Conservation (phyloP, 1,140 invertebrate species). For the Brachystomella parvula region DNA sequence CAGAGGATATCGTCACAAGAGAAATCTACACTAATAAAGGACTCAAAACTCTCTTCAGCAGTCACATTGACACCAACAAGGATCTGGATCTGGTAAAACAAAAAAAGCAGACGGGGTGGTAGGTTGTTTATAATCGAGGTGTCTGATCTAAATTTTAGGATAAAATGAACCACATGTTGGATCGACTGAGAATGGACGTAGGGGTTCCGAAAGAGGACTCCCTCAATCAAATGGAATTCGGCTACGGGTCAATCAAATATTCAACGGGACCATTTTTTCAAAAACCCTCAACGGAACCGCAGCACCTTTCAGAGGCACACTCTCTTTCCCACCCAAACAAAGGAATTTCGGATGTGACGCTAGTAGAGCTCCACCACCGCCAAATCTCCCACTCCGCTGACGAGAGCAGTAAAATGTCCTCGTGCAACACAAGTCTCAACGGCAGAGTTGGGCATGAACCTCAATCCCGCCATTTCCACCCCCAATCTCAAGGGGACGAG, state of each 20-base stretch:
- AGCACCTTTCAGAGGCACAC: too few relatives aligned
- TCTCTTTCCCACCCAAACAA: too few relatives aligned
- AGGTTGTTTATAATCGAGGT: background rate
- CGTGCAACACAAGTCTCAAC: conserved; percentile 13
- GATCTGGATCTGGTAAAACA: conserved; percentile 18
- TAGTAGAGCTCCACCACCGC: background rate
- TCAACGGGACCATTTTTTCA: conserved; percentile 22
- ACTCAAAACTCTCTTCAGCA: conserved; percentile 44
- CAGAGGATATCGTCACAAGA: conserved; percentile 47
- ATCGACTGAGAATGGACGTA: conserved; percentile 32
- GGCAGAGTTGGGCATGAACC: background rate
- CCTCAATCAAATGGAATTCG: conserved; percentile 34
- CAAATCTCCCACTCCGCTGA: background rate
- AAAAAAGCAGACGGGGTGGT: background rate
- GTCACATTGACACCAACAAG: conserved; percentile 43
- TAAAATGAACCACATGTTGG: conserved; percentile 26
- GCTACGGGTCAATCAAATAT: conserved; percentile 31
- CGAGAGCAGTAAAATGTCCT: conserved; percentile 5
- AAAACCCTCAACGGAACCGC: background rate
- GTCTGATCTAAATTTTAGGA: too few relatives aligned
- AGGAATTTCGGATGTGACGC: background rate
- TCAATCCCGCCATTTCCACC: background rate
- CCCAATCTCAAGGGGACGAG: background rate
- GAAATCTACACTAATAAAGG: conserved; percentile 48
- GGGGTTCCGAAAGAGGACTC: conserved; percentile 36